These are phyloP conservation scores for Drosophila fungiperda DNA, from an alignment of 2,888 invertebrate genomes.

Conservation along the genomic window DNA sequence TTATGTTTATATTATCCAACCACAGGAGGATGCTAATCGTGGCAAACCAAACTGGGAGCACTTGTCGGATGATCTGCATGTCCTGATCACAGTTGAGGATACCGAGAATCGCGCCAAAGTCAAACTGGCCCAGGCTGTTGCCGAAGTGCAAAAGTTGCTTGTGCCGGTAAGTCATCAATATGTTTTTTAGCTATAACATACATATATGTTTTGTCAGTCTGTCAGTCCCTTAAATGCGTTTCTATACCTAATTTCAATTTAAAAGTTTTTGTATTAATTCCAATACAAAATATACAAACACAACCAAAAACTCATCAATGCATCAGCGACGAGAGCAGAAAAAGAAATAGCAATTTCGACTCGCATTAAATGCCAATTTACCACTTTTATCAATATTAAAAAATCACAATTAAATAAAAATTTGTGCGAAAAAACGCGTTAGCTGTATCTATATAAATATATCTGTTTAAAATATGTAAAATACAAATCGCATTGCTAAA, in stretches of 20 bases:
- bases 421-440: conserved; percentile 34
- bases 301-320: conserved; percentile 17
- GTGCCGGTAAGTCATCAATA: conserved; percentile 93
- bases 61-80: conserved; percentile 98
- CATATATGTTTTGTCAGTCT: background rate
- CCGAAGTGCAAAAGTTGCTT: conserved; percentile 98
- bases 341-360: conserved; percentile 13
- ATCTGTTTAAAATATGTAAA: conserved; percentile 48
- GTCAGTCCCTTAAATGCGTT: background rate
- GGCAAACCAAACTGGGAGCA: conserved; percentile 99
- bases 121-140: conserved; percentile 97
- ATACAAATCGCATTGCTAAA: conserved; percentile 59
- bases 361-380: conserved; percentile 20
- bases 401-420: conserved; percentile 29
- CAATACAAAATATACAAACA: conserved; percentile 15
- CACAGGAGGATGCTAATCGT: conserved; percentile 98
- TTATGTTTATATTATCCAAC: conserved; percentile 1
- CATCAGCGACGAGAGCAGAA: conserved; percentile 15
- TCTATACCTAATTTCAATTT: background rate
- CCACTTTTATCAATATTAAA: conserved; percentile 30
- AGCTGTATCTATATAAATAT: conserved; percentile 40
- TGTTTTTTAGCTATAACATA: background rate
- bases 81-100: conserved; percentile 99
- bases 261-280: conserved; percentile 10
- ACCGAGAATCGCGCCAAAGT: conserved; percentile 98